Conservation (phyloP, 2,888 invertebrate species). For the Diarsia rubi region DNA sequence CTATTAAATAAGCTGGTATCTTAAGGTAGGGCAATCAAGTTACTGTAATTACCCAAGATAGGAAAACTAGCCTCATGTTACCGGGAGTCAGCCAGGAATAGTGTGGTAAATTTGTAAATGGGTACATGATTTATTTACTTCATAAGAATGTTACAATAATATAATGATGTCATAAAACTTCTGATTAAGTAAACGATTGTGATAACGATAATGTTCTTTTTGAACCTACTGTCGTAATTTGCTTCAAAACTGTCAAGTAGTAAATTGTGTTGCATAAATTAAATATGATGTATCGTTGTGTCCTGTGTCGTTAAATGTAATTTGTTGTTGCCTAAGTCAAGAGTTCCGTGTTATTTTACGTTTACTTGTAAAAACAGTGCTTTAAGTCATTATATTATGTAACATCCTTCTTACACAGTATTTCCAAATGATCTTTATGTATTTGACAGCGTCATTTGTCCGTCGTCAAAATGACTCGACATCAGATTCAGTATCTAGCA, state of each 20-base stretch:
- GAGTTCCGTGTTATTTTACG: slow-evolving; percentile 32
- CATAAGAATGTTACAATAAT: background rate
- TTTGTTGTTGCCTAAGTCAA: slow-evolving; percentile 12
- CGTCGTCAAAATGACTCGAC: background rate
- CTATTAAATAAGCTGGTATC: background rate
- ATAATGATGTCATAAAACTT: background rate
- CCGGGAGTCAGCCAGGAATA: background rate
- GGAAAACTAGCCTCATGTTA: background rate
- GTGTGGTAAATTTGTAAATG: background rate
- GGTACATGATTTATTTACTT: too few species aligned
- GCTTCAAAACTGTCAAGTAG: slow-evolving; percentile 34
- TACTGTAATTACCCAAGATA: background rate
- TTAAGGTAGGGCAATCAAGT: background rate
- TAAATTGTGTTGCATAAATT: slow-evolving; percentile 25
- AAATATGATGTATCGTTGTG: slow-evolving; percentile 18
- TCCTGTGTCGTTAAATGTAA: slow-evolving; percentile 30
- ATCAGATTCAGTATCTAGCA: background rate
- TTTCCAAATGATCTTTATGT: slow-evolving; percentile 16
- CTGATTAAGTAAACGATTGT: slow-evolving; percentile 5
- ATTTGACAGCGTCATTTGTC: slow-evolving; percentile 28
- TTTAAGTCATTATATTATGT: slow-evolving; percentile 12
- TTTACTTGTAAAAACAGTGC: slow-evolving; percentile 26
- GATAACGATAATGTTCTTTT: slow-evolving; percentile 13
- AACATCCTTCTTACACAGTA: slow-evolving; percentile 6
- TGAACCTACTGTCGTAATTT: slow-evolving; percentile 14